Conservation (phyloP, 2,888 invertebrate genomes). For the Dastarcus helophoroides region DNA sequence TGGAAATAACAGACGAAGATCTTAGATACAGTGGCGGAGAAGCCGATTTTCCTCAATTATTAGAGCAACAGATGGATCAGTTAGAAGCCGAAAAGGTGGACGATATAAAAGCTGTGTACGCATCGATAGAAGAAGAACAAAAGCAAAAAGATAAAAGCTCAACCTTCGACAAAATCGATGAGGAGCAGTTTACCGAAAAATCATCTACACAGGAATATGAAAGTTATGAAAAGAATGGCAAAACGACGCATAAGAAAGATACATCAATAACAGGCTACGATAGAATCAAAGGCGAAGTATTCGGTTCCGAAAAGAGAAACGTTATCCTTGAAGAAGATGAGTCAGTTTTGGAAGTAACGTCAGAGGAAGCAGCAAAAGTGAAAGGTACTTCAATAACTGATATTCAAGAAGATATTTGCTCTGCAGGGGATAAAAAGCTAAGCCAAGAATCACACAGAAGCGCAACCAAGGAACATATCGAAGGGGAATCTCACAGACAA, state of each 20-base stretch:
- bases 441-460: no score
- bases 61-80: slow-evolving; percentile 35
- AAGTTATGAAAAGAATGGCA: slow-evolving; percentile 6
- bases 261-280: slow-evolving; percentile 25
- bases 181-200: slow-evolving; percentile 16
- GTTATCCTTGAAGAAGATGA: slow-evolving; percentile 27
- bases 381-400: no score
- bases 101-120: slow-evolving; percentile 32
- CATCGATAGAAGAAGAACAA: slow-evolving; percentile 18
- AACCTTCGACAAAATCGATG: slow-evolving; percentile 25
- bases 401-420: no score
- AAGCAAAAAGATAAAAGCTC: slow-evolving; percentile 17
- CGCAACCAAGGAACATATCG: no score
- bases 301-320: slow-evolving; percentile 26
- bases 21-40: slow-evolving; percentile 58
- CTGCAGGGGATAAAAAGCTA: slow-evolving; percentile 13
- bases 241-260: slow-evolving; percentile 25
- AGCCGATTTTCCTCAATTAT: slow-evolving; percentile 45
- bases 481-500: no score
- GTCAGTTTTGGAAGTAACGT: no score
- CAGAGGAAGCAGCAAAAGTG: no score
- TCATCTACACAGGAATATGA: background rate
- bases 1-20: slow-evolving; percentile 54
- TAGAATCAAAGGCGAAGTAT: slow-evolving; percentile 18
- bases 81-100: slow-evolving; percentile 39